Conservation (phyloP, 2,113 vertebrate species). For the Mesitornis unicolor region DNA sequence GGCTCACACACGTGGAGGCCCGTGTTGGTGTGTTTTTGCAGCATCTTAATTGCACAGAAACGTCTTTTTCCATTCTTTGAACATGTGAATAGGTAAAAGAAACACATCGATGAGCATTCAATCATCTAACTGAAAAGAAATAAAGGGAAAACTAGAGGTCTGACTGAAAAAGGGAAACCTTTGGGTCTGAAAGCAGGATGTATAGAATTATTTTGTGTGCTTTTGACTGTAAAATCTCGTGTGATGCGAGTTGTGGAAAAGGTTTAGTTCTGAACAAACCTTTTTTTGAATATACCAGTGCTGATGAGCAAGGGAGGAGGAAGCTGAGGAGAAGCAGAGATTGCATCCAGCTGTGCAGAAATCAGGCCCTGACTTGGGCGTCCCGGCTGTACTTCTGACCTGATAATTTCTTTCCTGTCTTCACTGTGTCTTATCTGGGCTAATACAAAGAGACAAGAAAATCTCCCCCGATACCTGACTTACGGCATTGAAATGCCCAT, state of each 20-base stretch:
- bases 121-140: neutral
- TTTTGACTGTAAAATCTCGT: neutral
- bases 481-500: neutral
- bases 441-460: neutral
- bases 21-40: rapidly evolving
- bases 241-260: neutral
- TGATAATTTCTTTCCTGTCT: neutral
- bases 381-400: neutral
- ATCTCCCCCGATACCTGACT: neutral
- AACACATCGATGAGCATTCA: neutral
- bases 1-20: neutral
- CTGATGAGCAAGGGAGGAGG: neutral
- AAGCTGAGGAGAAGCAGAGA: neutral
- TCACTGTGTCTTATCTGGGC: neutral
- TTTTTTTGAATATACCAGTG: neutral
- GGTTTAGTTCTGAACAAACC: neutral
- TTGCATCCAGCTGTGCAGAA: neutral
- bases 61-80: neutral
- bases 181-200: neutral
- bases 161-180: too few relatives aligned
- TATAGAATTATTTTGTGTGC: neutral
- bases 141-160: too few relatives aligned
- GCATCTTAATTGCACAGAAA: neutral
- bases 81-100: rapidly evolving
- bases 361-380: neutral